Base-by-base conservation (phyloP, 2,888 invertebrate genomes). In the Toxonevra muliebris region DNA sequence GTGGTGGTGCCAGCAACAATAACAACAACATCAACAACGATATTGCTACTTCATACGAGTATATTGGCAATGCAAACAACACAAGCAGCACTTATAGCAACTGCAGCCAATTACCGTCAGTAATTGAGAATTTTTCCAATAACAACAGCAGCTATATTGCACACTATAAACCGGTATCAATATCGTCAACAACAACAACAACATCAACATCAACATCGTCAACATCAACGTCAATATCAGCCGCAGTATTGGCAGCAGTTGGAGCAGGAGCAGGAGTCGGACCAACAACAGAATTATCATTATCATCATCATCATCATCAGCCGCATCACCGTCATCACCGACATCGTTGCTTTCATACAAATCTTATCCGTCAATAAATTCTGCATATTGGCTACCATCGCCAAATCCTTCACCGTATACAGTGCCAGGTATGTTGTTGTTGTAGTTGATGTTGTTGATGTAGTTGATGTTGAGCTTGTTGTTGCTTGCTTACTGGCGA, bases 311-410 rank as follows among this genome's bases (percentile, higher is more conserved):
- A 61, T 54, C 17, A 48, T 30, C 48, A 12, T 12, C 53, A 19
- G 9, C 42, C 54, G 40, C 55, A 55, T 11, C 55, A 74, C n/a
- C 61, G 19, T 13, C 65, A 19, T 41, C 72, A 45, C 12, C 70
- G 43, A 40, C 71, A 67, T 64, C 69, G 61, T 15, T 42, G 40
- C 57, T 70, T 63, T 43, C 72, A 50, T 70, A 78, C 83, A 87
- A 86, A 86, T 80, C 80, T 77, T 93, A 93, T 87, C 93, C 93
- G 84, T 89, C 93, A 78, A 93, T 93, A 88, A 92, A 91, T 86
- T 90, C 92, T 84, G 91, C 93, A 84, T 93, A 93, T 87, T 93
- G 93, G 93, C 90, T 92, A 82, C 92, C 93, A 76, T 91, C 93
- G 80, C 89, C 92, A 74, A 90, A 91, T 86, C 90, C 91, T 77